A percentile compares a stretch with the other conserved stretches of the same genome.
Evolutionary conservation across 2,113 vertebrate species (phyloP).

Genomic region (Oncorhynchus keta): DNA sequence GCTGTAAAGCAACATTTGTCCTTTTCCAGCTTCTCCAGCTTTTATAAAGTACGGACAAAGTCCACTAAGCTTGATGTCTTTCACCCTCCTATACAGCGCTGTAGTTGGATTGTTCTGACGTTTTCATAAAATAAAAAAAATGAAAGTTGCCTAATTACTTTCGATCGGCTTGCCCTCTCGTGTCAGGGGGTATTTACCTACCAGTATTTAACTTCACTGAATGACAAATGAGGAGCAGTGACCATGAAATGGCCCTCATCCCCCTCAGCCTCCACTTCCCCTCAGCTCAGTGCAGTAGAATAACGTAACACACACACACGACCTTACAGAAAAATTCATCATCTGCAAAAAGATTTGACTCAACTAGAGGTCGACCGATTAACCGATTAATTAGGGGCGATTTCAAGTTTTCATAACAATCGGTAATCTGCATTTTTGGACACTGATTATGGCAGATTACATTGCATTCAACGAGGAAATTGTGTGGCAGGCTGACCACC

Average conservation of each 20-base stretch:
- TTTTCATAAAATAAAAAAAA: conserved; percentile 26
- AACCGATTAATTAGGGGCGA: no score
- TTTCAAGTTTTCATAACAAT: no score
- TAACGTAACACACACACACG: neutral
- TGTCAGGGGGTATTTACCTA: conserved; percentile 72
- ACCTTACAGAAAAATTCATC: conserved; percentile 58
- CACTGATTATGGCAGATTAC: no score
- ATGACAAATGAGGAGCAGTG: conserved; percentile 75
- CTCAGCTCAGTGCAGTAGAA: neutral
- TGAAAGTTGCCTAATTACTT: conserved; percentile 61
- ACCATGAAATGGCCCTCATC: conserved; percentile 58
- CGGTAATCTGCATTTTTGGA: no score
- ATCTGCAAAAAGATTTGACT: conserved; percentile 30
- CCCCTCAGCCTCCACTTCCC: conserved; percentile 37
- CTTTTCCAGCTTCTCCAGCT: no score
- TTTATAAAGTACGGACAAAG: no score
- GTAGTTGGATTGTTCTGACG: conserved; percentile 27
- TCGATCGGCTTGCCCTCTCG: conserved; percentile 60
- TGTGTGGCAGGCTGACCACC: no score
- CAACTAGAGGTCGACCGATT: neutral
- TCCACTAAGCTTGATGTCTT: no score
- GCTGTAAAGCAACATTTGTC: no score
- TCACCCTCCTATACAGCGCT: no score
- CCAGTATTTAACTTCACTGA: conserved; percentile 71
- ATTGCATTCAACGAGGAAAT: no score